phyloP scores from a whole-genome alignment of 2,888 invertebrate species.

The Cataglyphis albicans region DNA sequence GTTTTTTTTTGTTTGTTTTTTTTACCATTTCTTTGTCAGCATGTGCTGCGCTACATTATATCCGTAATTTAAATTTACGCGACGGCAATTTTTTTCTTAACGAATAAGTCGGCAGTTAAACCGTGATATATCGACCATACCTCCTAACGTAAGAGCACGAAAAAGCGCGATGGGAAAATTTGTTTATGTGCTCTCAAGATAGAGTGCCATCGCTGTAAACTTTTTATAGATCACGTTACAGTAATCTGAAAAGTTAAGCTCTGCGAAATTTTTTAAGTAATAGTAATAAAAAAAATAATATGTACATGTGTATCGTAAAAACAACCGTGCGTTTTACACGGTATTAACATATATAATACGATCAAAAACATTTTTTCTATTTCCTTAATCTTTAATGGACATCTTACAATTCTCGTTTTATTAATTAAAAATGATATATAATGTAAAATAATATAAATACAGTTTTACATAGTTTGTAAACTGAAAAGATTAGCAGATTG shows the following conservation, averaged over 20 bases:
- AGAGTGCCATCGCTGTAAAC: background rate
- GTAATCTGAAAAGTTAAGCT: background rate
- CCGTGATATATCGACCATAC: background rate
- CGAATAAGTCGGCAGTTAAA: conserved; percentile 10
- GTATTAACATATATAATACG: background rate
- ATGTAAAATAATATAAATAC: background rate
- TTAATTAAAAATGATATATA: background rate
- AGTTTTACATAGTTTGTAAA: background rate
- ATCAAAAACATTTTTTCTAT: background rate
- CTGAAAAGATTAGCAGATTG: background rate
- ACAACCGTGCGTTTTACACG: background rate
- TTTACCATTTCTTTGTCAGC: background rate
- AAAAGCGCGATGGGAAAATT: background rate
- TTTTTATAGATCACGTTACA: background rate
- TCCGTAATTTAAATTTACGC: conserved; percentile 15
- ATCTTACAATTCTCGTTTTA: background rate
- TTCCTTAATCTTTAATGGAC: background rate
- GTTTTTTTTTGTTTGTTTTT: background rate
- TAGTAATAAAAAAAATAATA: background rate
- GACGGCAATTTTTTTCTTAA: background rate
- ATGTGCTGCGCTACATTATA: background rate
- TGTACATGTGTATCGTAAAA: background rate
- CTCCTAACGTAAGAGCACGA: background rate
- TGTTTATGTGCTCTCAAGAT: conserved; percentile 1
- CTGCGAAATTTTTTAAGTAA: background rate